Conservation (phyloP, 1,140 invertebrate genomes). For the Artemia franciscana region DNA sequence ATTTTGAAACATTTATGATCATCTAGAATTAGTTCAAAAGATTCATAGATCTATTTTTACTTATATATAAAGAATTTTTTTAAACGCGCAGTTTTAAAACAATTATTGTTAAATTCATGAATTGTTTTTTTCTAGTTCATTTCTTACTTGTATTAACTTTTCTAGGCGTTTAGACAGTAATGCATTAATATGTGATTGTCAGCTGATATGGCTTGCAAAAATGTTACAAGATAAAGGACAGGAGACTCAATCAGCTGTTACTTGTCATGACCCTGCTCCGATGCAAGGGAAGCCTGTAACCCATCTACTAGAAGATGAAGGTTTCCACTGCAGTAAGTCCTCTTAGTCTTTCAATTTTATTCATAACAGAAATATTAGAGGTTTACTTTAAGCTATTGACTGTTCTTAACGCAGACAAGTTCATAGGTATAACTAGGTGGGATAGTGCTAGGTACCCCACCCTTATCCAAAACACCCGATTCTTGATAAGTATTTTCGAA, state of each 20-base stretch:
- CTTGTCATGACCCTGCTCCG: conserved; percentile 40
- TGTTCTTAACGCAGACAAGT: too few relatives aligned
- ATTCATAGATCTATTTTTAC: not conserved
- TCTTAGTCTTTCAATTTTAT: too few relatives aligned
- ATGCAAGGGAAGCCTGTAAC: conserved; percentile 43
- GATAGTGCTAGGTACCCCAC: too few relatives aligned
- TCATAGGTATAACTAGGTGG: too few relatives aligned
- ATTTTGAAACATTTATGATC: too few relatives aligned
- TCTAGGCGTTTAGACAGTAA: conserved; percentile 60
- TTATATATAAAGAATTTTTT: conserved; percentile 1
- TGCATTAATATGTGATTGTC: conserved; percentile 64
- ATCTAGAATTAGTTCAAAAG: too few relatives aligned
- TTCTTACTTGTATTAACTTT: not conserved
- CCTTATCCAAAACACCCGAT: too few relatives aligned
- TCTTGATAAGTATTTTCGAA: too few relatives aligned
- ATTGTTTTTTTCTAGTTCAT: not conserved
- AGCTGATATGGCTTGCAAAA: conserved; percentile 50
- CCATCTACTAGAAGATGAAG: conserved; percentile 31
- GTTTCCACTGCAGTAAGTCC: conserved; percentile 66
- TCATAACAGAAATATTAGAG: too few relatives aligned
- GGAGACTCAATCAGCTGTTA: conserved; percentile 37
- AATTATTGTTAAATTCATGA: too few relatives aligned
- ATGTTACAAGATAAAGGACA: conserved; percentile 32
- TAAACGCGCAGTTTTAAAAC: not conserved
- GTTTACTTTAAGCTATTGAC: too few relatives aligned